Evolutionary conservation across 2,888 invertebrate species (phyloP), one percentile per base, ranked within the genome.

Genomic region (Drosophila atroscutellata): DNA sequence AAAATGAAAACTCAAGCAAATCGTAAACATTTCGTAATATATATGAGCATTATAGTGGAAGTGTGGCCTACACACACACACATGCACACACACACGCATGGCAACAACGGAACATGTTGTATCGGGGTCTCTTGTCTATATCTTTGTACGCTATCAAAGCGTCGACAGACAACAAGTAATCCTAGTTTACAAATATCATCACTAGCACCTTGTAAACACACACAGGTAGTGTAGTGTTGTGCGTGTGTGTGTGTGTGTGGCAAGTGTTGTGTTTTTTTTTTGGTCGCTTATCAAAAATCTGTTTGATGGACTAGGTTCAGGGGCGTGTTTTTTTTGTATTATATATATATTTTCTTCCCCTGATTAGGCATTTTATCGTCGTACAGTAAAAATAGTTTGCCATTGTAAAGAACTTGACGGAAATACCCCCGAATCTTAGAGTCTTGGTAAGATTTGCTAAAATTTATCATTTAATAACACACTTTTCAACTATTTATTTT

Each of bases 21-120:
- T 87, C 89, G 85, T 86, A 85, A 87, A 89, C 85, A 89, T 86
- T 86, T 89, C 83, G 67, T 81, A 84, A 87, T 87, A 86, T 72
- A 77, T 71, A 67, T 80, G 71, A 72, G 70, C 79, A 84, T 75
- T 82, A 71, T 74, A 57, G 62, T 64, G 84, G 85, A 83, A 86
- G 85, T 87, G 75, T 68, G 63, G 67, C 56, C 55, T 28, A 51
- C n/a, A 50, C 66, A 66, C 47, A 73, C 59, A 69, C 65, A 58
- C 37, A 49, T 50, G 56, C 60, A 42, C 52, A 54, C 20, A 39
- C 36, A 56, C 34, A 42, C 37, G 30, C 63, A 52, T 75, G 63
- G 57, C 57, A 65, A 58, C 63, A 75, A 75, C 88, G 84, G 81
- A 86, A 86, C 81, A 83, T 85, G 78, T 78, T 88, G 74, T 85